Conservation (phyloP, 2,113 vertebrate genomes). For the Azemiops feae region DNA sequence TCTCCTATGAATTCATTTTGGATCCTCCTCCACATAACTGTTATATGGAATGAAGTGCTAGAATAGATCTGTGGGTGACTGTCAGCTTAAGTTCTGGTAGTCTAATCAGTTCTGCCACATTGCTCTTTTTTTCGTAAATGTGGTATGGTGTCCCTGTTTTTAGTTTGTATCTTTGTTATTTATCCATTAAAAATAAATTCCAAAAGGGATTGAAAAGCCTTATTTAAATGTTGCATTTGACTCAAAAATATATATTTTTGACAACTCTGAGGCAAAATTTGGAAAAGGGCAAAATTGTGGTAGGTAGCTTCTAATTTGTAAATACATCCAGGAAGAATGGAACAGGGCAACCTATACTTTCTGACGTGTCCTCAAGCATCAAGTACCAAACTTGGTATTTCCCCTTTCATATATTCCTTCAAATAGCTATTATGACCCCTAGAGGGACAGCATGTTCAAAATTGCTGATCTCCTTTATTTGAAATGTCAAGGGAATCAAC, state of each 20-base stretch:
- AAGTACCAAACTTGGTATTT: neutral
- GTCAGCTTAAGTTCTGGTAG: neutral
- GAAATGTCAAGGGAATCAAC: neutral
- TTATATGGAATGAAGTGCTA: neutral
- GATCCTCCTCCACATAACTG: neutral
- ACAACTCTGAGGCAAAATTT: neutral
- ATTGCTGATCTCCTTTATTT: neutral
- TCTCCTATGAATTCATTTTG: neutral
- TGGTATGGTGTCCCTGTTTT: neutral
- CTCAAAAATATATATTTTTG: neutral
- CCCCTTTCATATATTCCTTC: neutral
- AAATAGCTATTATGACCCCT: neutral
- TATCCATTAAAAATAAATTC: neutral
- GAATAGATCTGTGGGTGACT: neutral
- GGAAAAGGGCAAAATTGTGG: neutral
- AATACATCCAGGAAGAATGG: neutral
- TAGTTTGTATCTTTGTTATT: neutral
- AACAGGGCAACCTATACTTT: neutral
- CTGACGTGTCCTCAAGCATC: neutral
- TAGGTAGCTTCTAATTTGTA: neutral
- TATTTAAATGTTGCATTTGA: neutral
- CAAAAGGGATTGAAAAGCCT: neutral
- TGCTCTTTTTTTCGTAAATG: neutral
- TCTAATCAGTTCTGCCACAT: neutral
- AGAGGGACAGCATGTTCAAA: neutral